Evolutionary conservation across 2,797 vertebrate species (phyloP), one percentile per base, ranked within the genome.

Genomic region (Galago senegalensis): DNA sequence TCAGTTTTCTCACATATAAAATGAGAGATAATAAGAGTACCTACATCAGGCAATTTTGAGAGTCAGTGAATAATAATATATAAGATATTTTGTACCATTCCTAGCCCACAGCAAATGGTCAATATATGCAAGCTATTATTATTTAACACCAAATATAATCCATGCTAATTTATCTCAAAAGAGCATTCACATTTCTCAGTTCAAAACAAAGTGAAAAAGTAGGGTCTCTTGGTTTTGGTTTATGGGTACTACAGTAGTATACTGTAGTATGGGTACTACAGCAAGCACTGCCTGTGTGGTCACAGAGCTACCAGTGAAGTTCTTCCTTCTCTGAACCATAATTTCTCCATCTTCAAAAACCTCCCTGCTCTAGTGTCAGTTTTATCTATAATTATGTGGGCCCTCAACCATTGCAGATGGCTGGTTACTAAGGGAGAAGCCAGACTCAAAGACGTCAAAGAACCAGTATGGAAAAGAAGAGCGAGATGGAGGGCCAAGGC

Each of bases 81-180:
- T 58, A 77, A 85, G 43, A 17, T 89, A 25, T 49, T 89, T 58
- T 95, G 25, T 91, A 89, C 56, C 23, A 67, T 83, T 90, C 60
- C 43, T 40, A 79, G 6, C 7, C 83, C 34, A 96, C 3, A 90
- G 76, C 40, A 95, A 89, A 95, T 89, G 96, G 61, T 98, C 31
- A 92, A 90, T 40, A 73, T 90, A 97, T 73, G 37, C n/a, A 94
- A 73, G 49, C 37, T 96, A 96, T 97, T 94, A 97, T 96, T 97
- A 65, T 46, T 93, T 94, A 95, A 96, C 25, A 83, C 20, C 70
- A 94, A 97, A 87, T 14, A 92, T 34, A 96, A 84, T 82, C 56
- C 87, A 53, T 96, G 61, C 72, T 91, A 87, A 92, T 89, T 87
- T 94, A 85, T 25, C 79, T 89, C 90, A 9, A 91, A 96, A 84